phyloP scores from a whole-genome alignment of 2,797 vertebrate genomes.

The Danio jaintianensis region DNA sequence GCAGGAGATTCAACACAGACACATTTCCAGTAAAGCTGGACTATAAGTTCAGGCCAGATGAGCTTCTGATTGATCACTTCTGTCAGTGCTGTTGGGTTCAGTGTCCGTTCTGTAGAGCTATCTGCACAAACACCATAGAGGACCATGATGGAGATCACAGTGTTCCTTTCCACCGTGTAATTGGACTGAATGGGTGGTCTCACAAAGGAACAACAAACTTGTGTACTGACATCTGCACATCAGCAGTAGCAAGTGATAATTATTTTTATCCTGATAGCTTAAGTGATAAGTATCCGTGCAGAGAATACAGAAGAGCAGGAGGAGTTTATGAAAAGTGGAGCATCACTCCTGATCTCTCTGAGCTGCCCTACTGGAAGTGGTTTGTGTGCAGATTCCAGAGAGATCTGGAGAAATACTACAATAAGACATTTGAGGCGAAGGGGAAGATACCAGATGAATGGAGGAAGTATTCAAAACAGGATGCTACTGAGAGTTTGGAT shows the following conservation, averaged over 20 bases:
- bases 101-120: conserved; percentile 58
- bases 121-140: conserved; percentile 57
- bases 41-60: conserved; percentile 10
- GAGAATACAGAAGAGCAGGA: conserved; percentile 60
- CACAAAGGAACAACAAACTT: conserved; percentile 8
- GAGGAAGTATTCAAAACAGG: background rate
- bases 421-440: background rate
- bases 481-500: background rate
- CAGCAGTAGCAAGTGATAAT: conserved; percentile 8
- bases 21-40: background rate
- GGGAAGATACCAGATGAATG: background rate
- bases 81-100: conserved; percentile 58
- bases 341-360: conserved; percentile 64
- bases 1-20: background rate
- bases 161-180: conserved; percentile 48
- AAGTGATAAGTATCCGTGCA: conserved; percentile 26
- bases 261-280: background rate
- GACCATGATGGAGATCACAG: conserved; percentile 54
- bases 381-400: conserved; percentile 14
- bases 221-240: conserved; percentile 41
- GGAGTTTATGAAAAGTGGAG: conserved; percentile 53
- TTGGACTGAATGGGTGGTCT: conserved; percentile 47
- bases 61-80: conserved; percentile 50
- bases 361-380: conserved; percentile 23
- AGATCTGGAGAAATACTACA: background rate